phyloP scores from a whole-genome alignment of 1,140 invertebrate species.

The Acyrthosiphon pisum region DNA sequence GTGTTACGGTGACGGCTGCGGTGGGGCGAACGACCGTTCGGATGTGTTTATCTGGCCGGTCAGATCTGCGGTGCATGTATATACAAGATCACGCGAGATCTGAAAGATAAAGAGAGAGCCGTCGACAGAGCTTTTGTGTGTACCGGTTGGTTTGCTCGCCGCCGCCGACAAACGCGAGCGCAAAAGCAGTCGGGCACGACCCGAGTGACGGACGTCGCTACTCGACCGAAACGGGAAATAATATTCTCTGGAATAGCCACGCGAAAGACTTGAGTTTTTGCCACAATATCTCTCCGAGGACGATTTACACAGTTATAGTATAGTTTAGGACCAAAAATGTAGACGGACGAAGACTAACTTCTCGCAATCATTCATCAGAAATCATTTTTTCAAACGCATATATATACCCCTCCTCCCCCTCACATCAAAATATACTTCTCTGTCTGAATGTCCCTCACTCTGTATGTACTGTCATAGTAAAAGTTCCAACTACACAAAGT shows the following conservation, averaged over 20 bases:
- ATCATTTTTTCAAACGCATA: not conserved
- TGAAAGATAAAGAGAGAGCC: conserved; percentile 47
- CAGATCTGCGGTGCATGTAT: conserved; percentile 49
- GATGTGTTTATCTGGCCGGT: conserved; percentile 38
- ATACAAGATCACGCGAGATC: conserved; percentile 53
- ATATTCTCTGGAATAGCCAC: not conserved
- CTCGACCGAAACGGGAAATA: conserved; percentile 44
- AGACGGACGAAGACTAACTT: not conserved
- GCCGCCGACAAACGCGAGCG: conserved; percentile 40
- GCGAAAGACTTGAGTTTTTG: not conserved
- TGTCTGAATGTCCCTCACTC: not conserved
- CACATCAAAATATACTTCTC: not conserved
- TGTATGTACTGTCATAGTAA: not conserved
- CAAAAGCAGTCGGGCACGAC: conserved; percentile 8
- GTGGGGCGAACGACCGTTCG: conserved; percentile 47
- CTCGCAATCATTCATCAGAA: not conserved
- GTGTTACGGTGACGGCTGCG: not conserved
- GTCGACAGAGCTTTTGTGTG: conserved; percentile 27
- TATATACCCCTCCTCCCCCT: not conserved
- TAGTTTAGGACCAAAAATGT: not conserved
- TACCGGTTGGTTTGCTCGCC: conserved; percentile 30
- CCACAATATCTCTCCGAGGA: not conserved
- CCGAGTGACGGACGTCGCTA: conserved; percentile 41
- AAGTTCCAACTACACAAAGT: not conserved
- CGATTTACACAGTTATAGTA: not conserved